Evolutionary conservation across 1,140 invertebrate species (phyloP), one percentile per base, ranked within the genome.

Genomic region (Apis mellifera): DNA sequence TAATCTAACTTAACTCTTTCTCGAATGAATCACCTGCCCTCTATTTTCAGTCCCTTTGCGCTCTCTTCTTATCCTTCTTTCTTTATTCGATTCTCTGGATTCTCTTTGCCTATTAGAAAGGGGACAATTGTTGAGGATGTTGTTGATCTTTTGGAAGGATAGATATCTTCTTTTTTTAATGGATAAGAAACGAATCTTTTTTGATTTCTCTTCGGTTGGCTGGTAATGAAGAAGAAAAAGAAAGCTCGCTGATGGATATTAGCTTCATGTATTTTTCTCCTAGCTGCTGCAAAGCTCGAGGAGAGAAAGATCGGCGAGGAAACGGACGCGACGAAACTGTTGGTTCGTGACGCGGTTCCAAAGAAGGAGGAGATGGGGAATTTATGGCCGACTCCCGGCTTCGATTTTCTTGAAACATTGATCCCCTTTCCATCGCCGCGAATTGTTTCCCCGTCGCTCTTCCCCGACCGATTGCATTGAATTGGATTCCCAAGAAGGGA

Each of bases 201-300:
- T 42, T 42, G 32, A 42, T 42, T 42, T 3, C 8, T 64, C 7
- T 15, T 55, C 57, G 32, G 32, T 32, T 32, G 68, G 82, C 82
- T 89, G 82, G 80, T 90, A 89, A 90, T 90, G 90, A 88, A 89
- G 89, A 90, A 89, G 89, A 90, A 90, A 89, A 90, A n/a, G n/a
- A 86, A 88, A 83, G 79, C 73, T 60, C 23, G 64, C 13, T 32
- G 74, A 70, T 80, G 73, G 90, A 90, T 90, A 91, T 90, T 91
- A 91, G 86, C 82, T 66, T 60, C 32, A 13, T 26, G n/a, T n/a
- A n/a, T 17, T 68, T 21, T 55, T 64, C 59, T 83, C 9, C 42
- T 26, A 26, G 26, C 26, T 26, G 26, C 9, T 32, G 2, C 32
- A 32, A 2, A 12, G 8, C 48, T 15, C 15, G 15, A n/a, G 1